A percentile compares a stretch with the other conserved stretches of the same genome.
These are phyloP conservation scores for Hippocampus zosterae DNA, from an alignment of 2,113 vertebrate genomes.

Conservation along the genomic window DNA sequence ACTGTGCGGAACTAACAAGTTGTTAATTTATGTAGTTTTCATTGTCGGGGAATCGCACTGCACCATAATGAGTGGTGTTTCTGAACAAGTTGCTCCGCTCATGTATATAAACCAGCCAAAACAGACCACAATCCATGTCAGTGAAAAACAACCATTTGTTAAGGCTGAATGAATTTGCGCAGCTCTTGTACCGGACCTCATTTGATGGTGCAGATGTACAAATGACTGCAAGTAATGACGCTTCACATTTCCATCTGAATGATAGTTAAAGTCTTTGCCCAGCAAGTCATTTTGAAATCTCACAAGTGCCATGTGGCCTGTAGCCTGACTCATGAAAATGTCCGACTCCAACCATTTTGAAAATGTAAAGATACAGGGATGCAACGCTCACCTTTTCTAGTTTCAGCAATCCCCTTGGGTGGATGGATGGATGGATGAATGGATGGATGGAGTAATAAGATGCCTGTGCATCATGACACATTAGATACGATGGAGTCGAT, in stretches of 20 bases:
- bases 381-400: neutral
- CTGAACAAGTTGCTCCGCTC: neutral
- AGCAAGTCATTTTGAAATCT: neutral
- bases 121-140: neutral
- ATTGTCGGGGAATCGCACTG: too few relatives aligned
- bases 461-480: too few relatives aligned
- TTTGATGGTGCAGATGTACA: neutral
- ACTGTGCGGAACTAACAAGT: too few relatives aligned
- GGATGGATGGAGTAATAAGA: too few relatives aligned
- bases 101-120: neutral
- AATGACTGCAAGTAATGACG: constrained; percentile 1
- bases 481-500: too few relatives aligned
- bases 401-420: too few relatives aligned
- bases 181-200: neutral
- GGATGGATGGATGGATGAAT: too few relatives aligned
- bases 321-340: neutral
- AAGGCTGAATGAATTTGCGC: neutral
- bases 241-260: neutral
- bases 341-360: neutral
- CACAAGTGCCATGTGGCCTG: neutral
- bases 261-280: neutral
- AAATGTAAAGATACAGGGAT: neutral
- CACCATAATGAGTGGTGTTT: too few relatives aligned
- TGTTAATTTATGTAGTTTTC: neutral
- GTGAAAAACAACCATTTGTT: neutral